A percentile compares a stretch with the other conserved stretches of the same genome.
These are phyloP conservation scores for Eulemur rubriventer DNA, from an alignment of 2,797 vertebrate genomes.

Conservation along the genomic window DNA sequence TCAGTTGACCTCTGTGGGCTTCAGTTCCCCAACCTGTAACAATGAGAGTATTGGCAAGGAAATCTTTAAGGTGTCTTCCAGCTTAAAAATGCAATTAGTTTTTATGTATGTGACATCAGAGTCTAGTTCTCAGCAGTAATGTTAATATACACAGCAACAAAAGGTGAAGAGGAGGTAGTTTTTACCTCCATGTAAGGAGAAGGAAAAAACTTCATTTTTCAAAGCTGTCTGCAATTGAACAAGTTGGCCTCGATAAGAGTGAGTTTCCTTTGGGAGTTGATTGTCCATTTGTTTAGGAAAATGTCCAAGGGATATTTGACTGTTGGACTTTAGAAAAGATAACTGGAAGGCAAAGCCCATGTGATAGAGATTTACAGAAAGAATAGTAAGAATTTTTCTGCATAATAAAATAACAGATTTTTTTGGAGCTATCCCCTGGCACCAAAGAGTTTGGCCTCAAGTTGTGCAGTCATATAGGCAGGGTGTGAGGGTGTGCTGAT, in stretches of 20 bases:
- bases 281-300: slow-evolving; percentile 15
- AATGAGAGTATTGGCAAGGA: neutral
- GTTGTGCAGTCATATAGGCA: neutral
- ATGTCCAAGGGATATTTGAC: neutral
- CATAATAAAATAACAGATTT: neutral
- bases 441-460: neutral
- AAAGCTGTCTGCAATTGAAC: neutral
- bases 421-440: neutral
- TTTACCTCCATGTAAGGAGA: neutral
- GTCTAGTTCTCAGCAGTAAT: neutral
- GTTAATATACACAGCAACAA: neutral
- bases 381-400: neutral
- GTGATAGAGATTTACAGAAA: neutral
- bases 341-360: neutral
- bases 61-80: neutral
- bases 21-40: neutral
- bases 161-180: neutral
- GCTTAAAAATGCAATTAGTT: neutral
- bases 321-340: neutral
- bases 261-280: neutral
- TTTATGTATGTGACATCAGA: neutral
- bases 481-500: too few species aligned
- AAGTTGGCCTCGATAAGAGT: neutral
- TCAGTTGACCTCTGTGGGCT: neutral
- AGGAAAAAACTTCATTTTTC: neutral